Percentiles rank a stretch among this genome's conserved stretches.
These are phyloP conservation scores for Eupithecia subumbrata DNA, from an alignment of 2,888 invertebrate genomes.

Conservation along the genomic window DNA sequence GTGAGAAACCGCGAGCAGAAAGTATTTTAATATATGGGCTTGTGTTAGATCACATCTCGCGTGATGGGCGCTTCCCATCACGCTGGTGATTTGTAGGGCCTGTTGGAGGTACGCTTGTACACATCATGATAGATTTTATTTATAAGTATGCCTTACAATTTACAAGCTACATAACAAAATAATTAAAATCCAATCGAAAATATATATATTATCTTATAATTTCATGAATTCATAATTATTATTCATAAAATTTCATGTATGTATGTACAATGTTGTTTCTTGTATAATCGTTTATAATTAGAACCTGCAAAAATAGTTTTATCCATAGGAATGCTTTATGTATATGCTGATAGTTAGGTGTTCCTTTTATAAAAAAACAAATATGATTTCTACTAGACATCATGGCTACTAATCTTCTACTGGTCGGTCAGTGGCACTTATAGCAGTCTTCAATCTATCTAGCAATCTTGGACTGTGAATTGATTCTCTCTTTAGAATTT, in stretches of 20 bases:
- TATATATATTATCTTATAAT: not conserved
- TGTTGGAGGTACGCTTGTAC: no score
- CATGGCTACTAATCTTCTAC: not conserved
- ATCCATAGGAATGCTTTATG: not conserved
- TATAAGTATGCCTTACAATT: no score
- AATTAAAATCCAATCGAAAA: not conserved
- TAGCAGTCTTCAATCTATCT: no score
- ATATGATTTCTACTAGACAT: not conserved
- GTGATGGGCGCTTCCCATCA: no score
- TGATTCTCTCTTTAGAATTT: constrained; percentile 40
- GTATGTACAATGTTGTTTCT: not conserved
- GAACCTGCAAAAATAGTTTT: not conserved
- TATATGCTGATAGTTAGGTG: not conserved
- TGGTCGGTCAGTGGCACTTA: not conserved
- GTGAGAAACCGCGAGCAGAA: no score
- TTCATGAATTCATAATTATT: not conserved
- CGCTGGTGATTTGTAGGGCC: no score
- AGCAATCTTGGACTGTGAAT: not conserved
- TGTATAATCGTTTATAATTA: not conserved
- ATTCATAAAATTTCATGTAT: not conserved
- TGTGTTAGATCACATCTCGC: no score
- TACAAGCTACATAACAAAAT: no score
- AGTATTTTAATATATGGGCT: no score
- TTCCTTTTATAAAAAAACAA: not conserved
- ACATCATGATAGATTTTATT: no score